Evolutionary conservation across 1,140 invertebrate species (phyloP).

Genomic region (Aplysia californica): DNA sequence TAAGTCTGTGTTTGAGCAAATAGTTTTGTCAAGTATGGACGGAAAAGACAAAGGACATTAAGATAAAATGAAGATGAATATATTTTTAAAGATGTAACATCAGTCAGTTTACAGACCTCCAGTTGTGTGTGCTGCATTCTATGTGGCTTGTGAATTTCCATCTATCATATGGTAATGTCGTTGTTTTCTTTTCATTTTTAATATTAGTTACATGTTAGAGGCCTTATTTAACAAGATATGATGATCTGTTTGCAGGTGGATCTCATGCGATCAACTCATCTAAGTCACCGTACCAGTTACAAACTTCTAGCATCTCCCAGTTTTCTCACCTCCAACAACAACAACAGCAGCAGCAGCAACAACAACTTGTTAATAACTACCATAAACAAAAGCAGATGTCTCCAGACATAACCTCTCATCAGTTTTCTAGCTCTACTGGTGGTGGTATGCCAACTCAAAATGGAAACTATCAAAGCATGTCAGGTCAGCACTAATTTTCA

Average conservation of each 20-base stretch:
- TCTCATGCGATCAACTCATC: too few relatives aligned
- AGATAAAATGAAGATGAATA: too few relatives aligned
- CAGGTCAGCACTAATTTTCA: constrained; percentile 13
- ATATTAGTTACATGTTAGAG: background rate
- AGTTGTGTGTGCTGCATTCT: too few relatives aligned
- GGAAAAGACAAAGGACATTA: too few relatives aligned
- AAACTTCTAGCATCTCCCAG: constrained; percentile 14
- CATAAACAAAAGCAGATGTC: constrained; percentile 12
- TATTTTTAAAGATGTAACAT: too few relatives aligned
- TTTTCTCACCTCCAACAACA: constrained; percentile 22
- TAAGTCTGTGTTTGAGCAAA: too few relatives aligned
- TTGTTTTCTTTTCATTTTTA: too few relatives aligned
- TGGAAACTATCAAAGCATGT: constrained; percentile 11
- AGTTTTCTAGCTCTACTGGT: background rate
- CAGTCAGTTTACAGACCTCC: too few relatives aligned
- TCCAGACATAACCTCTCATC: background rate
- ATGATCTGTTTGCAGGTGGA: too few relatives aligned
- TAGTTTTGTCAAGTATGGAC: too few relatives aligned
- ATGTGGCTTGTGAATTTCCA: too few relatives aligned
- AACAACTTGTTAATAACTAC: constrained; percentile 10
- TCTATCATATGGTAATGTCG: too few relatives aligned
- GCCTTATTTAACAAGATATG: background rate
- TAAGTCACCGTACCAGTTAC: constrained; percentile 5
- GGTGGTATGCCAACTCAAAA: constrained; percentile 7
- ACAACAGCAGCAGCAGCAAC: constrained; percentile 30